phyloP scores from a whole-genome alignment of 2,797 vertebrate species.

The Xiphophorus birchmanni region DNA sequence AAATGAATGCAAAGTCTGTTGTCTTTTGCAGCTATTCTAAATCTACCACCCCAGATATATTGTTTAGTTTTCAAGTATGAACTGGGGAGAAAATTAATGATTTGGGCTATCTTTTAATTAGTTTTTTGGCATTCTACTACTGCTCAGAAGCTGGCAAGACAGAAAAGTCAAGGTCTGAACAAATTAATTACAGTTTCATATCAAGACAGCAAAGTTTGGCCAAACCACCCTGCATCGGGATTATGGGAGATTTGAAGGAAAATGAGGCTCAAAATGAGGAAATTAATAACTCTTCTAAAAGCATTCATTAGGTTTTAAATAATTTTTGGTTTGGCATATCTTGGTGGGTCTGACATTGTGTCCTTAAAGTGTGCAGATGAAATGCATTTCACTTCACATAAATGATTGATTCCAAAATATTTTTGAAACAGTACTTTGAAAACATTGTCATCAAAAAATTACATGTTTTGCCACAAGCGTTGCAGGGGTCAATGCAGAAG shows the following conservation, averaged over 20 bases:
- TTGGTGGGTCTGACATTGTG: slow-evolving; percentile 30
- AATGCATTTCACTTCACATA: neutral
- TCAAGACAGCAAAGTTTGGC: slow-evolving; percentile 48
- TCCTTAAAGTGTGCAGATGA: slow-evolving; percentile 17
- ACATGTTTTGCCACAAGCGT: neutral
- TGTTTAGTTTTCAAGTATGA: slow-evolving; percentile 40
- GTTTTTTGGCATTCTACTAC: slow-evolving; percentile 49
- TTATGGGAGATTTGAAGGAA: neutral
- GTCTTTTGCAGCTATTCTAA: slow-evolving; percentile 23
- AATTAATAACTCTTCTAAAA: slow-evolving; percentile 12
- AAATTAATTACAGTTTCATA: slow-evolving; percentile 72
- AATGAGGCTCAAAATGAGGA: slow-evolving; percentile 16
- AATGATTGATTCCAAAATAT: neutral
- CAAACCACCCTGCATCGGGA: slow-evolving; percentile 21
- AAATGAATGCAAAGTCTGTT: slow-evolving; percentile 31
- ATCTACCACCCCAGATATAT: slow-evolving; percentile 43
- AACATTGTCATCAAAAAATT: neutral
- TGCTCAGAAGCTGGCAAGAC: slow-evolving; percentile 54
- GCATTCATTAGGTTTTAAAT: slow-evolving; percentile 39
- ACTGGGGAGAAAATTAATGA: slow-evolving; percentile 62
- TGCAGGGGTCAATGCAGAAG: neutral
- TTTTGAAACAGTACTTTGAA: neutral
- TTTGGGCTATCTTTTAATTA: slow-evolving; percentile 77
- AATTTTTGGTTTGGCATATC: slow-evolving; percentile 34
- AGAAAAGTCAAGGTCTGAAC: slow-evolving; percentile 68